A percentile compares a stretch with the other conserved stretches of the same genome.
phyloP scores from a whole-genome alignment of 2,113 vertebrate species.

The Ictalurus punctatus region DNA sequence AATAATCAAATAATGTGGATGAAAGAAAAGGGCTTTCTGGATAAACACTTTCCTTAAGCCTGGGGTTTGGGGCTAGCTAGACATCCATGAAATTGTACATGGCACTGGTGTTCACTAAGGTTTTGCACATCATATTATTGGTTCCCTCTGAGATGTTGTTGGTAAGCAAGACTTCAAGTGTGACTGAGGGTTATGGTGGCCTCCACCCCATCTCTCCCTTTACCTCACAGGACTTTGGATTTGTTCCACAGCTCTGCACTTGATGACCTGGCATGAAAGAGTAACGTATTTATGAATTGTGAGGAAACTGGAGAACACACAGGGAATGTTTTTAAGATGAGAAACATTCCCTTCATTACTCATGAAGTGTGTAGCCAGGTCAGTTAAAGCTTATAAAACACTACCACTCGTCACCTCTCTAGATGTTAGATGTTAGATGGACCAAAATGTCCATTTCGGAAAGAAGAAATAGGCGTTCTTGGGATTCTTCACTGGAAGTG shows the following conservation, averaged over 20 bases:
- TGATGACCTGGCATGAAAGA: not conserved
- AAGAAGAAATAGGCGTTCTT: not conserved
- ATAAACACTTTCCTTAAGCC: not conserved
- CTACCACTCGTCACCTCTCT: not conserved
- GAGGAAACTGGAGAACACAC: not conserved
- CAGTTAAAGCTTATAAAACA: not conserved
- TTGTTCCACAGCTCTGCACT: not conserved
- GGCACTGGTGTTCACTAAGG: not conserved
- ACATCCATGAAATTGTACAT: not conserved
- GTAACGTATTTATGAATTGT: not conserved
- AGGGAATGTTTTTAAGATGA: not conserved
- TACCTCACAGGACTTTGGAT: not conserved
- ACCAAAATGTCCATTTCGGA: not conserved
- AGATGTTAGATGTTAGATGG: not conserved
- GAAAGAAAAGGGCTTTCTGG: not conserved
- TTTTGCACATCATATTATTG: not conserved
- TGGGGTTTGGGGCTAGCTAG: not conserved
- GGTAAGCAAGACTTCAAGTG: not conserved
- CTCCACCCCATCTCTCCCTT: not conserved
- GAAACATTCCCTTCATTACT: not conserved
- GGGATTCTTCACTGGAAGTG: not conserved
- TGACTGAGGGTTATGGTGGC: not conserved
- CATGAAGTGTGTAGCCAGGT: not conserved
- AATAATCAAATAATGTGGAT: not conserved
- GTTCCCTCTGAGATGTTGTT: not conserved